Conservation (phyloP, 2,113 vertebrate genomes). For the Corythaixoides concolor region DNA sequence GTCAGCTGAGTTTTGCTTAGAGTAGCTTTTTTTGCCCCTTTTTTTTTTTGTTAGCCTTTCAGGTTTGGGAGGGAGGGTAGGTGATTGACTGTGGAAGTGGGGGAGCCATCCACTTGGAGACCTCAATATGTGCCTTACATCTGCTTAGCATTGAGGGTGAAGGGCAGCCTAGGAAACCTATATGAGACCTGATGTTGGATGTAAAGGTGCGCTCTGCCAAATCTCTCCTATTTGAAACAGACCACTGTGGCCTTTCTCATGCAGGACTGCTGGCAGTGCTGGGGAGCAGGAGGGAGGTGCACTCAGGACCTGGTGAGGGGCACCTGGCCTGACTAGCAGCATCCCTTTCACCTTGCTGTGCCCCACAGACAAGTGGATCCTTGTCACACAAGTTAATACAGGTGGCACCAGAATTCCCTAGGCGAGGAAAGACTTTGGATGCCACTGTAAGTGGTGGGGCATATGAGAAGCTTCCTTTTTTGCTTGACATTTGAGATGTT, state of each 20-base stretch:
- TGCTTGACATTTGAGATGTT: background rate
- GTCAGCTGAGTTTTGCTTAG: background rate
- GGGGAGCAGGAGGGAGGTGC: background rate
- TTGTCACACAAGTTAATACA: background rate
- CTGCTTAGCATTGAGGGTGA: background rate
- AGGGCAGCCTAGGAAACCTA: background rate
- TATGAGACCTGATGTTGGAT: background rate
- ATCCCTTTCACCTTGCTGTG: background rate
- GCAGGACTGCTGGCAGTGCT: background rate
- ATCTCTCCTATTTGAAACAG: background rate
- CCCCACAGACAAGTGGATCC: background rate
- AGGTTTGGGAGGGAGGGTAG: background rate
- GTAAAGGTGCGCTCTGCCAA: background rate
- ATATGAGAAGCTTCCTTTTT: background rate
- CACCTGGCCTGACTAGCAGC: background rate
- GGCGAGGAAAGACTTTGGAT: background rate
- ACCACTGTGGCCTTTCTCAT: accelerated
- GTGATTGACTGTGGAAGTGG: background rate
- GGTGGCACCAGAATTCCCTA: background rate
- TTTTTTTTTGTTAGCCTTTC: background rate
- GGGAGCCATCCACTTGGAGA: background rate
- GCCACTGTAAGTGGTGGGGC: background rate
- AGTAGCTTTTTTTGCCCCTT: background rate
- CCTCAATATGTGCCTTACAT: background rate
- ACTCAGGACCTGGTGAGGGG: accelerated